Base-by-base conservation (phyloP, 2,888 invertebrate genomes). In the Sarcophaga caerulescens region DNA sequence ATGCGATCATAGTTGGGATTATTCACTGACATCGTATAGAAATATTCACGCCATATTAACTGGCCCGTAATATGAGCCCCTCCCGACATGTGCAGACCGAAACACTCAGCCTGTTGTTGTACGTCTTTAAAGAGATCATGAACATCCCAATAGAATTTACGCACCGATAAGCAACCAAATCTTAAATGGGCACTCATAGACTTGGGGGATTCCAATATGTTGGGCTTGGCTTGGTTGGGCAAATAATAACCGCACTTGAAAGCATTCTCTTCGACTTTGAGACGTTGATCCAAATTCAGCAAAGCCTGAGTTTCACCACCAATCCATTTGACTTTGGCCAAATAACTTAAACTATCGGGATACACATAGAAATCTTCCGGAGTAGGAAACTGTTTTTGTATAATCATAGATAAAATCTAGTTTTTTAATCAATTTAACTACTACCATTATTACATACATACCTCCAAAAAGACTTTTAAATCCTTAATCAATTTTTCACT, bases 1-100 rank as follows among this genome's bases (percentile, higher is more conserved):
- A 96, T 96, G 89, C 95, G 94, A 4, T 95, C 95, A 90, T 95
- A 96, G 88, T 95, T 93, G 0, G 95, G 94, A 91, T 96, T 96
- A 90, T 95, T 95, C 19, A 96, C 95, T 59, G 96, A 96, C 96
- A 96, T 96, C 52, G 96, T 95, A 92, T 96, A 96, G 92, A 96
- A 96, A 89, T 96, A 96, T 90, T 96, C 96, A 47, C 96, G 94
- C 96, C 96, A 96, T 60, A 96, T 95, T 52, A 96, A 92, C 90
- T 96, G 96, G 0, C 96, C 95, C 89, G 94, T 92, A 65, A 94
- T 93, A 52, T 93, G 93, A 3, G 91, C 90, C 0, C 92, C 92
- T 21, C 91, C 90, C 0, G 90, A 80, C 90, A 91, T 90, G 14
- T 89, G 88, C 0, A 91, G 62, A 1, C 90, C 90, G 0, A 89